Evolutionary conservation across 2,113 vertebrate species (phyloP).

Genomic region (Xerus inauris): DNA sequence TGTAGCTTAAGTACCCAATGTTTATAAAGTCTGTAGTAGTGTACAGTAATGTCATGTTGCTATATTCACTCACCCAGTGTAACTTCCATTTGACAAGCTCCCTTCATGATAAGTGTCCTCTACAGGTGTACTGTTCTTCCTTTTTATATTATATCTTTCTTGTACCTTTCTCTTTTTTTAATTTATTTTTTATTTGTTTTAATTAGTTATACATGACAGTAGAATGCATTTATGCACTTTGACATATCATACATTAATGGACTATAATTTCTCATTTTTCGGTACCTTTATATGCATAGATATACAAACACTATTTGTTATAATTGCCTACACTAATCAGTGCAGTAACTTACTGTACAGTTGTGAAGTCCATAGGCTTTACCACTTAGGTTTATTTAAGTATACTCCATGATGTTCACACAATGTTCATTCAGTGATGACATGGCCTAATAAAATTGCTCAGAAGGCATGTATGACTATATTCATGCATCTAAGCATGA

Average conservation of each 20-base stretch:
- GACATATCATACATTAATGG: no score
- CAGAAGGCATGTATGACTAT: neutral
- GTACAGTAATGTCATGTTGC: neutral
- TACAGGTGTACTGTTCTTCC: neutral
- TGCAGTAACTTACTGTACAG: neutral
- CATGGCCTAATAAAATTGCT: neutral
- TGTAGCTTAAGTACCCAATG: no score
- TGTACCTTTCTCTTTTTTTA: no score
- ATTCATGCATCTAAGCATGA: neutral
- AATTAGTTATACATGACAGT: no score
- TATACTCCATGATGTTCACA: neutral
- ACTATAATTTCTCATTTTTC: no score
- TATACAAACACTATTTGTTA: neutral
- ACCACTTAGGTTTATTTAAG: neutral
- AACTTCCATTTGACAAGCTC: neutral
- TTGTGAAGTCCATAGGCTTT: neutral
- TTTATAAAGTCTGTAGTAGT: neutral
- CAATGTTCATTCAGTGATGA: no score
- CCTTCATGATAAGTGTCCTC: neutral
- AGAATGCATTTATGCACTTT: no score
- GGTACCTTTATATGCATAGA: neutral
- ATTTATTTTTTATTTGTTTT: no score
- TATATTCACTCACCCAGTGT: neutral
- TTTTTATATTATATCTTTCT: neutral
- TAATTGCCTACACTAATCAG: neutral